phyloP scores from a whole-genome alignment of 2,888 invertebrate species.

The Synergus japonicus region DNA sequence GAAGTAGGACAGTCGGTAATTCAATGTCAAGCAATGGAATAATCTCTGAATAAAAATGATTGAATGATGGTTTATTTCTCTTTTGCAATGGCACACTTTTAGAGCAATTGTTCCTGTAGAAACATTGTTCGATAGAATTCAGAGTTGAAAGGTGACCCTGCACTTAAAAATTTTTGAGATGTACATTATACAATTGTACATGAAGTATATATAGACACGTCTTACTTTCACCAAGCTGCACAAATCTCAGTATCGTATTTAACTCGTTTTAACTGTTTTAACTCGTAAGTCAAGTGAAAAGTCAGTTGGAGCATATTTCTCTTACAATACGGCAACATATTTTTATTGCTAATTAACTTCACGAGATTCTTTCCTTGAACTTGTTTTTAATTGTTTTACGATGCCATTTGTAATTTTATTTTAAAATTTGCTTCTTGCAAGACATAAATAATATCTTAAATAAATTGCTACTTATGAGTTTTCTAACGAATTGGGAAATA shows the following conservation, averaged over 20 bases:
- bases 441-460: background rate
- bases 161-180: slow-evolving; percentile 8
- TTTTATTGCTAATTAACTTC: background rate
- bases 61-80: background rate
- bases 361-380: background rate
- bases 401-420: background rate
- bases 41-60: background rate
- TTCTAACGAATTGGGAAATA: background rate
- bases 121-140: slow-evolving; percentile 13
- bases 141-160: background rate
- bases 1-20: slow-evolving; percentile 2
- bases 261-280: too few species aligned
- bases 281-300: slow-evolving; percentile 12
- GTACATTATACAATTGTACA: background rate
- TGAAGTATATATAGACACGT: background rate
- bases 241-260: slow-evolving; percentile 27
- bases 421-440: background rate
- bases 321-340: background rate
- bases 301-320: slow-evolving; percentile 16
- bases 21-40: background rate
- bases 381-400: background rate
- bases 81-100: slow-evolving; percentile 25
- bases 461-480: background rate
- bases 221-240: slow-evolving; percentile 37
- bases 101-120: slow-evolving; percentile 15